Evolutionary conservation across 2,797 vertebrate genomes (phyloP).

Genomic region (Mus minutoides): DNA sequence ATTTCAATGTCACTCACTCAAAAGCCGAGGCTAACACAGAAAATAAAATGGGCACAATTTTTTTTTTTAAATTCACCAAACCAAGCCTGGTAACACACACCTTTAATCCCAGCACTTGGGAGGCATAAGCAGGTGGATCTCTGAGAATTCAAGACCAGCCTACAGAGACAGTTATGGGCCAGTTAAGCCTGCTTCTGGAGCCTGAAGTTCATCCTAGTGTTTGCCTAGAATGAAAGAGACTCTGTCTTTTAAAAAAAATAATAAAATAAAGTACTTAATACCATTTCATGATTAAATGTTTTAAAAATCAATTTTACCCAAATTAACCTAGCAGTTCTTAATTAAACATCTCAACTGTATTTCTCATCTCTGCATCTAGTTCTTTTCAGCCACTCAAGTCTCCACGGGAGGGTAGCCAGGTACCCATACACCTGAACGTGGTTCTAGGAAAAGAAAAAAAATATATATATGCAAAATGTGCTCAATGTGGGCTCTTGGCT

Average conservation of each 20-base stretch:
- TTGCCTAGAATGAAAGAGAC: too few relatives aligned
- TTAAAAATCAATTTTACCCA: background rate
- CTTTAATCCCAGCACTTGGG: background rate
- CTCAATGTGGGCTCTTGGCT: background rate
- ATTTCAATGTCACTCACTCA: background rate
- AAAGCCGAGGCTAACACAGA: background rate
- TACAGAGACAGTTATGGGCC: background rate
- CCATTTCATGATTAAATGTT: background rate
- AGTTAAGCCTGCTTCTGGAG: background rate
- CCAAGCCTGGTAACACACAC: background rate
- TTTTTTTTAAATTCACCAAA: background rate
- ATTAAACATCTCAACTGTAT: background rate
- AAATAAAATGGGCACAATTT: background rate
- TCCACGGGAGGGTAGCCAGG: background rate
- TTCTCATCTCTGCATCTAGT: background rate
- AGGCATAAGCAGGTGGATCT: background rate
- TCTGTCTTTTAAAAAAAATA: background rate
- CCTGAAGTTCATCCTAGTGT: too few relatives aligned
- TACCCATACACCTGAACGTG: background rate
- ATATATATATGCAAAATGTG: background rate
- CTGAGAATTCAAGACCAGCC: background rate
- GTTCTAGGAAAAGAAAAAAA: background rate
- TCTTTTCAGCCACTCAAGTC: background rate
- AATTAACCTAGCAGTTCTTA: background rate
- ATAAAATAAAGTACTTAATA: background rate